Evolutionary conservation across 1,140 invertebrate genomes (phyloP).

Genomic region (Globodera rostochiensis): DNA sequence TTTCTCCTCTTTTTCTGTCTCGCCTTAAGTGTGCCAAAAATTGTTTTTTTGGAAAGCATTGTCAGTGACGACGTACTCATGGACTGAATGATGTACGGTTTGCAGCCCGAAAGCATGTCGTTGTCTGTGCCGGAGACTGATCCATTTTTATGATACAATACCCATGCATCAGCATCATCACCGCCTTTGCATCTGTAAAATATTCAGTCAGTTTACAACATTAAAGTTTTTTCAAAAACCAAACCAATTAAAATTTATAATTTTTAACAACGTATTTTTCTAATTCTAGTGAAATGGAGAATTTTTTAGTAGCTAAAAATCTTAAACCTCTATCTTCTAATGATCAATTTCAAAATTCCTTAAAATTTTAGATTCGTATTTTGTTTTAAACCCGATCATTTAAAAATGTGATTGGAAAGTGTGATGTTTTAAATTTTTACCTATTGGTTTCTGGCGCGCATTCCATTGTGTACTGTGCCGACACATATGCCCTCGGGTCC

Average conservation of each 20-base stretch:
- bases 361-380: too few relatives aligned
- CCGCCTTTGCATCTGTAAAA: too few relatives aligned
- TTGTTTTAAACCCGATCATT: too few relatives aligned
- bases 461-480: neutral
- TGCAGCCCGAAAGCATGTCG: constrained; percentile 7
- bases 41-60: too few relatives aligned
- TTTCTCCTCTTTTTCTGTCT: too few relatives aligned
- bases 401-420: too few relatives aligned
- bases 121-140: constrained; percentile 17
- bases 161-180: neutral
- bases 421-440: neutral
- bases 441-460: constrained; percentile 14
- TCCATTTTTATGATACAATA: neutral
- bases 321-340: too few relatives aligned
- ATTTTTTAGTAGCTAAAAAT: neutral
- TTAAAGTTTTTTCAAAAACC: neutral
- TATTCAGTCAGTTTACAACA: neutral
- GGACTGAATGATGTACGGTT: neutral
- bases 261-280: too few relatives aligned
- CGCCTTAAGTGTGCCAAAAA: too few relatives aligned
- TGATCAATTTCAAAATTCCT: too few relatives aligned
- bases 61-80: too few relatives aligned
- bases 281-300: too few relatives aligned
- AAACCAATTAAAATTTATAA: neutral
- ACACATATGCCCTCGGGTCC: neutral